Base-by-base conservation (phyloP, 2,797 vertebrate genomes). In the Sarcophilus harrisii region DNA sequence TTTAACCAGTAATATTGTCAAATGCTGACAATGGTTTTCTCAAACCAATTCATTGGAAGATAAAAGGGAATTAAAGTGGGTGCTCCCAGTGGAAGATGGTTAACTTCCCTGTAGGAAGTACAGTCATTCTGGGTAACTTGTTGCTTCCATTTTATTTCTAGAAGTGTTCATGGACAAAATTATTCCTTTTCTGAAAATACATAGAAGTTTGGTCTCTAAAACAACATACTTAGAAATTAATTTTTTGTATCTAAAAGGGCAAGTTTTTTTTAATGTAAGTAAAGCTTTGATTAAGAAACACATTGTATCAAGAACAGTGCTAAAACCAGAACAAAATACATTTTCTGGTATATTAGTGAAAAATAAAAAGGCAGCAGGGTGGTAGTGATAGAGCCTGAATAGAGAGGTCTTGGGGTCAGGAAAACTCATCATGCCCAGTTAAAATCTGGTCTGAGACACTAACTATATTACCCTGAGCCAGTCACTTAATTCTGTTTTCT, bases 11-110 rank as follows among this genome's bases (percentile, higher is more conserved):
- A 58, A 57, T 58, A 57, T 29, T 87, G 81, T 62, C 93, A 92
- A 30, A 73, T 9, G 95, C 94, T 38, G 91, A 66, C 87, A 90
- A 49, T 90, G 94, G 96, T 57, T 54, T 93, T 95, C 93, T 93
- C 91, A 96, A 97, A 96, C 96, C 95, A 97, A 92, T 93, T 8
- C 60, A 60, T 73, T 92, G 93, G 52, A 54, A 29, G 94, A 10
- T 91, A 60, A 11, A 57, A 93, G 89, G 62, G 73, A 58, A 89
- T 94, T 93, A 92, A 92, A 98, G 94, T 45, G 57, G 97, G 96
- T 96, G 95, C 96, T 96, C 49, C 81, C 95, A 93, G 10, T 58
- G 73, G 96, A 98, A 97, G 97, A 96, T 95, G 94, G 97, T 96
- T 97, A 97, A 92, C 92, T 92, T 93, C 45, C 38, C 30, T 96